phyloP scores from a whole-genome alignment of 2,797 vertebrate species.

The Anas capensis region DNA sequence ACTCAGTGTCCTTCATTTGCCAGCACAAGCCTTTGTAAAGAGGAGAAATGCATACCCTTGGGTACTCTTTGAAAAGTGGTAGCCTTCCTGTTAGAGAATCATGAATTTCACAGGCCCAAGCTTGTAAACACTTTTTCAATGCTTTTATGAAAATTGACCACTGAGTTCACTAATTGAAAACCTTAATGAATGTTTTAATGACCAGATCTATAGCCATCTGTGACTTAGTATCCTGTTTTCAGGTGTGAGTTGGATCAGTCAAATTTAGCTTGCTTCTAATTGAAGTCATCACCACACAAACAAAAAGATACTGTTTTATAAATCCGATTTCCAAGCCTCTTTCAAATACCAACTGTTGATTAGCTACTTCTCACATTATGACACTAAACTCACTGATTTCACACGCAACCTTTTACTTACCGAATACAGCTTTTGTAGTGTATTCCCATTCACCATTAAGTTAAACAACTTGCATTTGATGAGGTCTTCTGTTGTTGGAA shows the following conservation, averaged over 20 bases:
- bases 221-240: neutral
- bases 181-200: neutral
- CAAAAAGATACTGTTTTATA: neutral
- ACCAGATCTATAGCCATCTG: neutral
- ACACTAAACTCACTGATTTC: neutral
- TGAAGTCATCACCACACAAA: neutral
- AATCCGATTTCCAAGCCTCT: neutral
- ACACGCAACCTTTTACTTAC: neutral
- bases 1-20: neutral
- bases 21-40: fast-evolving
- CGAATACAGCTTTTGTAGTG: neutral
- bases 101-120: neutral
- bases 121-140: neutral
- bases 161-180: neutral
- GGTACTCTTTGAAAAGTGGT: neutral
- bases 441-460: neutral
- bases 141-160: neutral
- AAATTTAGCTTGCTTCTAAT: neutral
- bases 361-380: neutral
- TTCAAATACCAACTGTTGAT: neutral
- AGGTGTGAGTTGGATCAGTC: neutral
- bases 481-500: neutral
- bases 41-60: neutral
- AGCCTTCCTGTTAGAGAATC: neutral
- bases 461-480: neutral